Conservation (phyloP, 2,797 vertebrate species). For the Gymnopithys bicolor region DNA sequence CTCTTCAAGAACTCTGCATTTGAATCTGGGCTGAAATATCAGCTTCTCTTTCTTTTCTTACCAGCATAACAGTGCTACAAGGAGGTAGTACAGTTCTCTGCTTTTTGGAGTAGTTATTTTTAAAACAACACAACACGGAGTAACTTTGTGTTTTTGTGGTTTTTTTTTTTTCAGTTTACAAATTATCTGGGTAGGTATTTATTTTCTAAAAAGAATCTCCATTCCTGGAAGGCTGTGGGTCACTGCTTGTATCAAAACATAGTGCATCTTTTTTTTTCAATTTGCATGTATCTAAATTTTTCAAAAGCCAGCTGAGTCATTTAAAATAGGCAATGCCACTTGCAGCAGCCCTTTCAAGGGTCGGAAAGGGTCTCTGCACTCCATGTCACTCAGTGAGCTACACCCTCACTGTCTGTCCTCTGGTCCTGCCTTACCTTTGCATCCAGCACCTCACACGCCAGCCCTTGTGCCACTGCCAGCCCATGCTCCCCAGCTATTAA, state of each 20-base stretch:
- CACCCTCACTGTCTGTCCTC: background rate
- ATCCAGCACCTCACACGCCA: background rate
- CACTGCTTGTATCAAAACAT: background rate
- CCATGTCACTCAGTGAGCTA: accelerated
- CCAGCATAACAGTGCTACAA: background rate
- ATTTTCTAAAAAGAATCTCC: background rate
- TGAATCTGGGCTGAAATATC: background rate
- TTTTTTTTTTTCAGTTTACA: background rate
- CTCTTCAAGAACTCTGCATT: background rate
- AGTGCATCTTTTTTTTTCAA: background rate
- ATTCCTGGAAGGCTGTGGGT: background rate
- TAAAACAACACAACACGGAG: background rate
- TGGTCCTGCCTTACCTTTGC: background rate
- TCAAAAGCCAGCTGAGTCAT: background rate
- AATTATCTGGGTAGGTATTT: background rate
- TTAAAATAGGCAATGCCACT: background rate
- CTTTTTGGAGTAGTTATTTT: accelerated
- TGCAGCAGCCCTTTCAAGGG: background rate
- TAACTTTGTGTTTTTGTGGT: background rate
- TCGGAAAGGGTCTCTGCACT: background rate
- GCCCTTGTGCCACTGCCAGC: background rate
- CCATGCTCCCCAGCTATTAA: accelerated
- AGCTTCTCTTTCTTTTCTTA: background rate
- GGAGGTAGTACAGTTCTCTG: background rate
- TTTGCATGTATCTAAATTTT: background rate